phyloP scores from a whole-genome alignment of 2,113 vertebrate species.

The Agapornis roseicollis region DNA sequence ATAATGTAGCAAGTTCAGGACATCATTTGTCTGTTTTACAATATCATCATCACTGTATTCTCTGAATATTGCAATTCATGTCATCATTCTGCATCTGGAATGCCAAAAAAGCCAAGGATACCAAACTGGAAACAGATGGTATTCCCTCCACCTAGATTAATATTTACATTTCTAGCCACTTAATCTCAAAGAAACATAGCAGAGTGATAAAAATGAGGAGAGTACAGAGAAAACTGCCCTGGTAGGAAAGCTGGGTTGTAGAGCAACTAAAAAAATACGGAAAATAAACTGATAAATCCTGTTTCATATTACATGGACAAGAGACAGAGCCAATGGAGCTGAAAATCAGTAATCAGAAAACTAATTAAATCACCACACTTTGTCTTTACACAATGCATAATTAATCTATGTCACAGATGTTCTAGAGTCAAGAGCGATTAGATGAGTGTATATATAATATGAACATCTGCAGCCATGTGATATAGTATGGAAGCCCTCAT shows the following conservation, averaged over 20 bases:
- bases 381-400: conserved; percentile 60
- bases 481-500: neutral
- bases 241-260: neutral
- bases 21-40: neutral
- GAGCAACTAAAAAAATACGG: neutral
- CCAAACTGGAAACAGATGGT: neutral
- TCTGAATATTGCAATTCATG: neutral
- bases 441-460: conserved; percentile 26
- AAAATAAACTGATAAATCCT: conserved; percentile 24
- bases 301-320: conserved; percentile 21
- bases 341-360: conserved; percentile 53
- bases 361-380: conserved; percentile 51
- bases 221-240: neutral
- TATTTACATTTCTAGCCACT: conserved; percentile 26
- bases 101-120: neutral
- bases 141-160: conserved; percentile 29
- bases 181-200: neutral
- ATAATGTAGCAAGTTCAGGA: neutral
- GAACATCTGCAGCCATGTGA: conserved; percentile 48
- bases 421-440: conserved; percentile 56
- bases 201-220: neutral
- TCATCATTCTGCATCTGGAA: conserved; percentile 27
- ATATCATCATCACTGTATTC: neutral
- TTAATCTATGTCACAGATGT: conserved; percentile 64
- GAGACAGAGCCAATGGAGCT: conserved; percentile 25